phyloP scores from a whole-genome alignment of 2,888 invertebrate species.

The Rhodophaea formosa region DNA sequence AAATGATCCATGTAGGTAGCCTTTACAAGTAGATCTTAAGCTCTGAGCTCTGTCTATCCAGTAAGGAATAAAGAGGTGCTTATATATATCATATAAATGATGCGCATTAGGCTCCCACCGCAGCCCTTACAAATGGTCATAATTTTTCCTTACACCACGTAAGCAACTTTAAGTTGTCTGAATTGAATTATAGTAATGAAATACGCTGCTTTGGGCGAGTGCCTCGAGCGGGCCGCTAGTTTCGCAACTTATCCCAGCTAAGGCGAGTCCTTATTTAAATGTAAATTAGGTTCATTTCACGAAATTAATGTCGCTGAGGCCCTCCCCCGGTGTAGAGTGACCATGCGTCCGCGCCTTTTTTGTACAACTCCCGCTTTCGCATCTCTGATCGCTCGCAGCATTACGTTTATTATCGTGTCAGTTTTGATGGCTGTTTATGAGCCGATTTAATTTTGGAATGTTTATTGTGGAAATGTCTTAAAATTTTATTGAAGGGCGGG shows the following conservation, averaged over 20 bases:
- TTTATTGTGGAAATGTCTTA: conserved; percentile 28
- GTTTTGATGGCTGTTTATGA: conserved; percentile 47
- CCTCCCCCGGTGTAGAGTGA: conserved; percentile 74
- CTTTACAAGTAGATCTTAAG: too few species aligned
- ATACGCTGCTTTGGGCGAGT: conserved; percentile 73
- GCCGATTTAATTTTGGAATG: conserved; percentile 33
- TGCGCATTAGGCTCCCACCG: not conserved
- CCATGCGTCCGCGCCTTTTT: conserved; percentile 43
- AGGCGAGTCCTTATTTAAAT: conserved; percentile 90
- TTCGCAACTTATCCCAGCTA: conserved; percentile 80
- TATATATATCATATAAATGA: too few species aligned
- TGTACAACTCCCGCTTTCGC: conserved; percentile 37
- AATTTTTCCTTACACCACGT: conserved; percentile 5
- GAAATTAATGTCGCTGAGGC: conserved; percentile 89
- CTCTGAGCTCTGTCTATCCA: too few species aligned
- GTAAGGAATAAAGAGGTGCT: too few species aligned
- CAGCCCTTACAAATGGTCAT: conserved; percentile 11
- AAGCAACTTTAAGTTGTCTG: conserved; percentile 34
- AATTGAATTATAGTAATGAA: conserved; percentile 81
- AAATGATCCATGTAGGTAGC: too few species aligned
- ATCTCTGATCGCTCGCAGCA: conserved; percentile 22
- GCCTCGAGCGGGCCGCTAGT: conserved; percentile 78
- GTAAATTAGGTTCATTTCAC: conserved; percentile 95
- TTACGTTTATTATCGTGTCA: conserved; percentile 53
- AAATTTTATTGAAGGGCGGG: conserved; percentile 24